Evolutionary conservation across 2,113 vertebrate genomes (phyloP).

Genomic region (Quiscalus mexicanus): DNA sequence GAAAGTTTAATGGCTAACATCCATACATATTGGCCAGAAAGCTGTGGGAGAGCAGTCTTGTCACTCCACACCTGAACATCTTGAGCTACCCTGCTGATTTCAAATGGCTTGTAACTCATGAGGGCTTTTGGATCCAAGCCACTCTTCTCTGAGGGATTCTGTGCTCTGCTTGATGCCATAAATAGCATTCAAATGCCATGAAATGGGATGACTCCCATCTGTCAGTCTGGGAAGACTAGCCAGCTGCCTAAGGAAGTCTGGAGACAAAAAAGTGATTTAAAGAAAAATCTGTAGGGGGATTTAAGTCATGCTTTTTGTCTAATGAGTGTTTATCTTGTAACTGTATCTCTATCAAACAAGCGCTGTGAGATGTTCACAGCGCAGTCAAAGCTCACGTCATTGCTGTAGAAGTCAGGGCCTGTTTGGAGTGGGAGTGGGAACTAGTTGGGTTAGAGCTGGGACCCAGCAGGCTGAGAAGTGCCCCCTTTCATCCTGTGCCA

Average conservation of each 20-base stretch:
- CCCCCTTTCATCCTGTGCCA: not conserved
- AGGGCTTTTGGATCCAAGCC: accelerated
- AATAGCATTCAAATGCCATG: not conserved
- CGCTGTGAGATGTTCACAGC: not conserved
- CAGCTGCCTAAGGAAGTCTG: conserved; percentile 2
- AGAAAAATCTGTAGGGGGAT: not conserved
- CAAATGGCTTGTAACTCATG: not conserved
- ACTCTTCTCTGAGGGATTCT: not conserved
- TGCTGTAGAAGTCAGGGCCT: not conserved
- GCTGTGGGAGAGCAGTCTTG: not conserved
- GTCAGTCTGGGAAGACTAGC: not conserved
- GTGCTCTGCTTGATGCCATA: not conserved
- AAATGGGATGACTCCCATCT: not conserved
- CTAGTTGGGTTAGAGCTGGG: not conserved
- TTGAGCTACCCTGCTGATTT: not conserved
- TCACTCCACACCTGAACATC: not conserved
- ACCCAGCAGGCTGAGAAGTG: not conserved
- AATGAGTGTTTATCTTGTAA: conserved; percentile 18
- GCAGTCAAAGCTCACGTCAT: not conserved
- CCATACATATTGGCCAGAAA: not conserved
- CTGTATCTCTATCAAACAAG: not conserved
- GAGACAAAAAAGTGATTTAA: not conserved
- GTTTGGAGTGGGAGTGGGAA: not conserved
- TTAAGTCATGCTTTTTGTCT: conserved; percentile 1
- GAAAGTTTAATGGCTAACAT: not conserved